Percentiles rank a stretch among this genome's conserved stretches.
These are phyloP conservation scores for Drosophila aldrichi DNA, from an alignment of 2,888 invertebrate species.

Conservation along the genomic window DNA sequence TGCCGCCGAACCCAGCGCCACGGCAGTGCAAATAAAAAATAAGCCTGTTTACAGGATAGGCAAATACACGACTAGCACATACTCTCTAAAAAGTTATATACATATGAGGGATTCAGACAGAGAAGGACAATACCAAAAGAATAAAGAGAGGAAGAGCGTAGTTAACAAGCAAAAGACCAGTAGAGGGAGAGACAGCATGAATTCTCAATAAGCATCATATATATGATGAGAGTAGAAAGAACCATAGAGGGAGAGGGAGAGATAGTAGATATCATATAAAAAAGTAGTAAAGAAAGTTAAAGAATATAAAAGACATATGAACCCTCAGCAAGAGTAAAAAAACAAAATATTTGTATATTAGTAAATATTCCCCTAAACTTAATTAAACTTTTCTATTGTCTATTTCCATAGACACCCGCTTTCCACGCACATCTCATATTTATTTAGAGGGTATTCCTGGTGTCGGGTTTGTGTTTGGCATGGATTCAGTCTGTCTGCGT, in stretches of 20 bases:
- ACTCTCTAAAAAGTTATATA: constrained; percentile 9
- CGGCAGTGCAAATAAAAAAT: constrained; percentile 33
- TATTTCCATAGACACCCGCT: background rate
- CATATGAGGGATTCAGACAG: background rate
- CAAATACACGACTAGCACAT: constrained; percentile 17
- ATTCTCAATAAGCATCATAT: too few relatives aligned
- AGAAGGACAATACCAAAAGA: background rate
- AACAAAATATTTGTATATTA: too few relatives aligned
- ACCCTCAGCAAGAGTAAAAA: too few relatives aligned
- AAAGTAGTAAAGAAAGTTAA: too few relatives aligned
- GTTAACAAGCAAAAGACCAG: background rate
- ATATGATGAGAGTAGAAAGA: background rate
- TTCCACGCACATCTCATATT: background rate
- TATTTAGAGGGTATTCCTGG: constrained; percentile 21
- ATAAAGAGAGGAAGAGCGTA: background rate
- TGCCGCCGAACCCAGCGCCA: constrained; percentile 25
- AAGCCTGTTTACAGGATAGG: background rate
- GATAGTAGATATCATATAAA: too few relatives aligned
- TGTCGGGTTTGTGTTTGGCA: background rate
- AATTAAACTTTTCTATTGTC: too few relatives aligned
- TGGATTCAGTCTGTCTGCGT: constrained; percentile 2
- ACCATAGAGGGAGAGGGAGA: background rate
- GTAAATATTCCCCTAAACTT: too few relatives aligned
- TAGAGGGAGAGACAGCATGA: background rate
- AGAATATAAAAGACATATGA: too few relatives aligned